Evolutionary conservation across 2,113 vertebrate species (phyloP), one percentile per base, ranked within the genome.

Genomic region (Paralichthys olivaceus): DNA sequence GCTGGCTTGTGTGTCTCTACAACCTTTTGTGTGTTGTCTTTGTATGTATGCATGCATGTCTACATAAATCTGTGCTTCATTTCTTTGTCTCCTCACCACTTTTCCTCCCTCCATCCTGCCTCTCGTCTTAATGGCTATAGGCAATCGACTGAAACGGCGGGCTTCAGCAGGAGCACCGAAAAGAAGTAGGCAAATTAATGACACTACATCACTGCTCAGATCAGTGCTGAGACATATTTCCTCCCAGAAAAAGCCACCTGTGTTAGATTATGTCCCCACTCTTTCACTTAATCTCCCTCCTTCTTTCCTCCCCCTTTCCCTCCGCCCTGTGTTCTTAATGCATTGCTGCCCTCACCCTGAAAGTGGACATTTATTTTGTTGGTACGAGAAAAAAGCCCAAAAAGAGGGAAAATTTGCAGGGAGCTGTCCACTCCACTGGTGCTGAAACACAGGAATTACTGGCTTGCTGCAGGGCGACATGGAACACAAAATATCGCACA

Each of bases 101-200:
- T 85, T 83, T 25, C 43, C 49, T 65, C 71, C 65, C 23, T 67
- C 69, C 4, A 13, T 76, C 69, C 72, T 67, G 71, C 28, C 76
- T 53, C 49, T 75, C 43, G 55, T 84, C 79, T 79, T 84, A 83
- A 84, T 51, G 81, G 77, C 73, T 62, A 55, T 15, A 20, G 68
- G 85, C 84, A 88, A 88, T 84, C 47, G 71, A 84, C 67, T 89
- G 87, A 84, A 75, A 86, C 47, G 72, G 59, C 77, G 75, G 80
- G 79, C 79, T 84, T 85, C 76, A 74, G 83, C 71, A 65, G 77
- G 59, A 60, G 69, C 74, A 65, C 59, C 15, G 57, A 29, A 75
- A 61, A 68, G 79, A 86, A 80, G 57, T 53, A 32, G 72, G 67
- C 75, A 80, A 84, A 88, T 86, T 83, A 90, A 90, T 89, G 79